Base-by-base conservation (phyloP, 2,888 invertebrate genomes). In the Alcis repandata region DNA sequence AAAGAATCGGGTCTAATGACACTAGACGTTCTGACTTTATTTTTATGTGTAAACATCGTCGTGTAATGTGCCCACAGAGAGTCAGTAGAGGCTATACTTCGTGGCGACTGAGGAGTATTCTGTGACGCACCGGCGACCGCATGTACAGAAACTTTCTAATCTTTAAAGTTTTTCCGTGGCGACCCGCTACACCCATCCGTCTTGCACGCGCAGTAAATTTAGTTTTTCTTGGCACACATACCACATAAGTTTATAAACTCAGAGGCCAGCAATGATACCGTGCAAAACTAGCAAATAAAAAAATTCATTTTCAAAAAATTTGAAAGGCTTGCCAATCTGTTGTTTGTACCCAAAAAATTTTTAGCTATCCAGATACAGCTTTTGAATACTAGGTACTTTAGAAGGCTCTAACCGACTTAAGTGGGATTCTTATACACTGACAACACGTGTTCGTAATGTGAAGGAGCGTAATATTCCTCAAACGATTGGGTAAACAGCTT, bases 131-230 rank as follows among this genome's bases (percentile, higher is more conserved):
- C 40, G 57, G 64, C 64, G 68, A 75, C 78, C 80, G 73, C 78
- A 73, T 67, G 77, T 73, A 71, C 73, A 69, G 60, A 73, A 87
- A 88, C 86, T 88, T 87, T 80, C 80, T 88, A 87, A 88, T 88
- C 86, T 86, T 86, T 85, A 84, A 79, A 88, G 87, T 82, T 88
- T 87, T 75, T 72, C 72, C 71, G 71, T 67, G 71, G 74, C 75
- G 75, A 75, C 79, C 75, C 70, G 68, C 67, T 70, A 74, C 74
- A 76, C 72, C 70, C 77, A 81, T 85, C 72, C 76, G 71, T 85
- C 83, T 82, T 79, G 73, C 59, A 76, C 74, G 68, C 64, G 74
- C 75, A 71, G 71, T 78, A 69, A 72, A 78, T 77, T 71, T 58
- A 68, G 73, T 78, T 76, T 74, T 74, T 63, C 60, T 40, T 54